Conservation (phyloP, 2,113 vertebrate species). For the Siniperca chuatsi region DNA sequence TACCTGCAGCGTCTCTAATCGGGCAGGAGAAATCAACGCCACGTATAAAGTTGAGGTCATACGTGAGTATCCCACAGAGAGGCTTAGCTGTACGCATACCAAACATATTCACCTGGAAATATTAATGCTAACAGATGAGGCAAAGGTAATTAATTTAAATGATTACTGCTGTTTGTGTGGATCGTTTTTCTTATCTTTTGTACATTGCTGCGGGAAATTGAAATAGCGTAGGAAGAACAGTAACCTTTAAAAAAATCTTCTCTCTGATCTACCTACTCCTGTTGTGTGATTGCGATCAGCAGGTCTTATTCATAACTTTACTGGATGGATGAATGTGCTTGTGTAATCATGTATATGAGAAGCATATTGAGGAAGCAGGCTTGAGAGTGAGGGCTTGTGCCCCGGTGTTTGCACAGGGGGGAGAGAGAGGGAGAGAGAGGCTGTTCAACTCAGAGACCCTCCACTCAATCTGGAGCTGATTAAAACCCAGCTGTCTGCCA, state of each 20-base stretch:
- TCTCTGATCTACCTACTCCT: constrained; percentile 52
- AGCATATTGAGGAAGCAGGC: constrained; percentile 72
- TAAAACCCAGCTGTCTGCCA: constrained; percentile 89
- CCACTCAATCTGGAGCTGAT: constrained; percentile 90
- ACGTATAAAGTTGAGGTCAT: constrained; percentile 99
- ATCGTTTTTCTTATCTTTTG: constrained; percentile 30
- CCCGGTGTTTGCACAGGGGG: constrained; percentile 62
- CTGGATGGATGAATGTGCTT: constrained; percentile 72
- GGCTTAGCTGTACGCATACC: constrained; percentile 20
- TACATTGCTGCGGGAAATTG: constrained; percentile 12
- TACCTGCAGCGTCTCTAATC: constrained; percentile 96
- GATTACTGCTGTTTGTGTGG: constrained; percentile 36
- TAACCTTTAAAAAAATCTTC: constrained; percentile 43
- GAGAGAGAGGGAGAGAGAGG: constrained; percentile 26
- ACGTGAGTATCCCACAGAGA: constrained; percentile 88
- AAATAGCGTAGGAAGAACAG: constrained; percentile 33
- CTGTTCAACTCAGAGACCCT: constrained; percentile 68
- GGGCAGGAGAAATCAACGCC: constrained; percentile 95
- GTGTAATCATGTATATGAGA: constrained; percentile 75
- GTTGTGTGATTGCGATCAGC: constrained; percentile 64
- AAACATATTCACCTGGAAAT: constrained; percentile 38
- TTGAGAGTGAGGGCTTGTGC: constrained; percentile 65
- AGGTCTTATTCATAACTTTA: constrained; percentile 55
- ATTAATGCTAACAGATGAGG: constrained; percentile 37
- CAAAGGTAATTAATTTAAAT: constrained; percentile 16